A percentile compares a stretch with the other conserved stretches of the same genome.
Evolutionary conservation across 92 coral and sea anemone species (phyloP).

Genomic region (Porites rus): DNA sequence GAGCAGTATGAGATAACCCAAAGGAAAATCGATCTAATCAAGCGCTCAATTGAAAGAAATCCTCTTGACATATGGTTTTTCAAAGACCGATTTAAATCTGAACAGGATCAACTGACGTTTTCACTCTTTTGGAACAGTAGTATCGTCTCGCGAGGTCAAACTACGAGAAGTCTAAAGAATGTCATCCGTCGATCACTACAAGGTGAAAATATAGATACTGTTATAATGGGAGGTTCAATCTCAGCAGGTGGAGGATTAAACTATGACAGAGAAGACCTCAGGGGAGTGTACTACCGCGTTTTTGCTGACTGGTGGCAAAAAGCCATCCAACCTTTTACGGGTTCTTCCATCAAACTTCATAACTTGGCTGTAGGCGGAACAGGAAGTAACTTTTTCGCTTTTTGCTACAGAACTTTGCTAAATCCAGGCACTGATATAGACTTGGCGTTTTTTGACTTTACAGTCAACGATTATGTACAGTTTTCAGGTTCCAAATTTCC

Average conservation of each 20-base stretch:
- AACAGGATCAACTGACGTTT: background rate
- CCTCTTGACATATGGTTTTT: conserved; percentile 24
- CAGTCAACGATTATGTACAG: conserved; percentile 61
- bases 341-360: conserved; percentile 42
- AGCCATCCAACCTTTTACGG: conserved; percentile 57
- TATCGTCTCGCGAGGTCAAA: background rate
- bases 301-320: conserved; percentile 65
- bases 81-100: conserved; percentile 19
- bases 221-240: conserved; percentile 66
- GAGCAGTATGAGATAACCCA: background rate
- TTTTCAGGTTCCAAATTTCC: conserved; percentile 30
- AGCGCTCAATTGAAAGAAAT: background rate
- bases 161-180: conserved; percentile 37
- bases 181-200: conserved; percentile 28
- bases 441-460: conserved; percentile 56
- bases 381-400: conserved; percentile 60
- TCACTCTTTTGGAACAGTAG: background rate
- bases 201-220: conserved; percentile 50
- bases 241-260: conserved; percentile 68
- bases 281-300: conserved; percentile 53
- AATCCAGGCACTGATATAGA: conserved; percentile 30
- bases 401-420: conserved; percentile 41
- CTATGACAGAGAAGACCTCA: conserved; percentile 41
- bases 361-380: conserved; percentile 69
- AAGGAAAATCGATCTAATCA: background rate